Evolutionary conservation across 2,797 vertebrate genomes (phyloP).

Genomic region (Rousettus madagascariensis): DNA sequence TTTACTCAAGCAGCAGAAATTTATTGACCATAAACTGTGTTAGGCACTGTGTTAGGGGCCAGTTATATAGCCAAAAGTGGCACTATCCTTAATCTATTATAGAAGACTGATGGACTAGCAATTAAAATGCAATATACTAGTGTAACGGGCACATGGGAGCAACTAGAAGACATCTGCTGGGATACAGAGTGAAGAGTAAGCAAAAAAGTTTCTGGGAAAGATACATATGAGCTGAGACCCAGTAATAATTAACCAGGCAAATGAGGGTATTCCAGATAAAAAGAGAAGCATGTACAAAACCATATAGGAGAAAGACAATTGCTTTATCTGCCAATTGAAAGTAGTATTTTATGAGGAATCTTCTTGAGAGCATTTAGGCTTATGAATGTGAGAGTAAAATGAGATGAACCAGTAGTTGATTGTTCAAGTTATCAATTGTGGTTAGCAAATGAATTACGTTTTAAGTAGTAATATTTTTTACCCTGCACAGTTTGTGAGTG

Average conservation of each 20-base stretch:
- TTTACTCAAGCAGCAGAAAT: neutral
- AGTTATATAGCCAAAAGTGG: neutral
- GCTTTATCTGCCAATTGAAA: neutral
- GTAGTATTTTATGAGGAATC: neutral
- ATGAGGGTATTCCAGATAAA: neutral
- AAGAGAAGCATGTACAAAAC: neutral
- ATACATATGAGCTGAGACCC: neutral
- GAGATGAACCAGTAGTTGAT: constrained; percentile 17
- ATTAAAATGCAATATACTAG: neutral
- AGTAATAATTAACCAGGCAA: neutral
- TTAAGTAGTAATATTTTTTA: constrained; percentile 48
- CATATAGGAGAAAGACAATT: neutral
- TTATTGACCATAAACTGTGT: neutral
- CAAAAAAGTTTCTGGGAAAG: neutral
- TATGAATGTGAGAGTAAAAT: neutral
- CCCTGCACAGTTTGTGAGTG: neutral
- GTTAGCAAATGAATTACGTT: neutral
- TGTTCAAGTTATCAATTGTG: constrained; percentile 27
- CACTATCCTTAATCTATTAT: neutral
- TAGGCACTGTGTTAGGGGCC: neutral
- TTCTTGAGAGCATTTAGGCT: neutral
- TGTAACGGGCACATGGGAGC: neutral
- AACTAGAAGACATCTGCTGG: neutral
- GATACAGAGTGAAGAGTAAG: neutral
- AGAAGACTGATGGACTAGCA: neutral